Percentiles rank a stretch among this genome's conserved stretches.
These are phyloP conservation scores for Polia nebulosa DNA, from an alignment of 2,888 invertebrate species.

Conservation along the genomic window DNA sequence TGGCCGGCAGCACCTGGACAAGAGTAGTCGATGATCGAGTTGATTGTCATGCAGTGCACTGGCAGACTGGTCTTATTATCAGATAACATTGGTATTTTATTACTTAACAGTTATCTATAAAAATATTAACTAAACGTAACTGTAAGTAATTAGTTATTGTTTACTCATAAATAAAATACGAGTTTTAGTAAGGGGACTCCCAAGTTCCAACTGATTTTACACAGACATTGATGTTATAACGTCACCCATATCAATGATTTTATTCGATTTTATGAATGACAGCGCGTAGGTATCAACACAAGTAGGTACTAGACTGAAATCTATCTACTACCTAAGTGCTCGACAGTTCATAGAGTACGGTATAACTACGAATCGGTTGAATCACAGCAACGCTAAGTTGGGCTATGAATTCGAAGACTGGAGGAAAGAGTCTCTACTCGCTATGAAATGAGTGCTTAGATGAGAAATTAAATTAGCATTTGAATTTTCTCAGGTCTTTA, in stretches of 20 bases:
- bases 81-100: too few species aligned
- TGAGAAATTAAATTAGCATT: too few species aligned
- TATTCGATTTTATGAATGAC: conserved; percentile 14
- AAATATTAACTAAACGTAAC: too few species aligned
- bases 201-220: not conserved
- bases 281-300: not conserved
- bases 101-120: too few species aligned
- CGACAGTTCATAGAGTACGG: not conserved
- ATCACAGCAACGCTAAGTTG: not conserved
- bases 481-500: too few species aligned
- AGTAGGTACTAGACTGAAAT: not conserved
- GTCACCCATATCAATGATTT: conserved; percentile 13
- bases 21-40: too few species aligned
- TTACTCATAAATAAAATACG: not conserved
- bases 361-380: not conserved
- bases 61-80: too few species aligned
- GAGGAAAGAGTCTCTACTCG: not conserved
- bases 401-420: not conserved
- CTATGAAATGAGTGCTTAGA: too few species aligned
- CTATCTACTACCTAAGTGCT: not conserved
- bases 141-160: not conserved
- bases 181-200: not conserved
- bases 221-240: not conserved
- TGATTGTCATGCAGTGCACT: too few species aligned
- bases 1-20: too few species aligned